Base-by-base conservation (phyloP, 1,140 invertebrate species). In the Melitaea cinxia region DNA sequence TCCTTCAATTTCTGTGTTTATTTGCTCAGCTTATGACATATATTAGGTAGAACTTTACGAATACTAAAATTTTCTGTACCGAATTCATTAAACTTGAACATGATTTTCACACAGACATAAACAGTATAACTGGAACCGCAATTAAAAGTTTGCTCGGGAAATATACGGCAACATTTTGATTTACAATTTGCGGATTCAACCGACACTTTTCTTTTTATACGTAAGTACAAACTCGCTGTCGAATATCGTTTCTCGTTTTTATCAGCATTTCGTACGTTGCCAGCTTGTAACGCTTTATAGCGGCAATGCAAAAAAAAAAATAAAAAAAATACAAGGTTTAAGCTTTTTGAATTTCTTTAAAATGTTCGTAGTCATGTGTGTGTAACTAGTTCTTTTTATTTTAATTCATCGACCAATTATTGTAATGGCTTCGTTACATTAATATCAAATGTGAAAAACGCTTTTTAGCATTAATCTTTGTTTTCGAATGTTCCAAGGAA, bases 1-100 rank as follows among this genome's bases (percentile, higher is more conserved):
- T 37, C 59, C 62, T 65, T 66, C 37, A 57, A 71, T 70, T 58
- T 65, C 58, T 70, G 59, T 49, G 72, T 71, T 80, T 73, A 69
- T 76, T 76, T 70, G 56, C 63, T 63, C 57, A 61, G 55, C 61
- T 68, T 66, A 72, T 71, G 68, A 63, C 62, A 52, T 70, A 74
- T 73, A 80, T 76, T 73, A 69, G 56, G 56, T 68, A 72, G 62
- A 68, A 78, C 70, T 72, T 74, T 63, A 58, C 65, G 53, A 68
- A 70, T 75, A 60, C 70, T 65, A 42, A 65, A 81, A 78, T 80
- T 70, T 67, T 59, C 72, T 65, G 70, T 72, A 66, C 73, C 70
- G 74, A 82, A 82, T 88, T 85, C 75, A 85, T 85, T 87, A 78
- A 84, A 84, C 74, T 80, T 74, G 65, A 77, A 81, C 80, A 83